phyloP scores from a whole-genome alignment of 2,797 vertebrate genomes.

The Pteropus rufus region DNA sequence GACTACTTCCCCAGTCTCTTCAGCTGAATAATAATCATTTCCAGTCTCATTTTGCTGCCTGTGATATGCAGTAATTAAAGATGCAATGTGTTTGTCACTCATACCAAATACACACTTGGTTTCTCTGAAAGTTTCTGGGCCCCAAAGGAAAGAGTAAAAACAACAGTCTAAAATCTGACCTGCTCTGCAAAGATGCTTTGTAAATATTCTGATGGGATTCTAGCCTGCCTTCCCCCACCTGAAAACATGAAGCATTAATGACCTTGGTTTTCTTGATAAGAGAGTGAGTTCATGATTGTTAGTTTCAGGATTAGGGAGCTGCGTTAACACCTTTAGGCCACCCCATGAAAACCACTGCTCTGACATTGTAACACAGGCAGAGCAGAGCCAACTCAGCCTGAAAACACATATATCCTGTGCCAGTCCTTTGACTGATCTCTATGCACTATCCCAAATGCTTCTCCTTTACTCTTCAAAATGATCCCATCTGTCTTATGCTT shows the following conservation, averaged over 20 bases:
- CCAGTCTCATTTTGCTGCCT: constrained; percentile 53
- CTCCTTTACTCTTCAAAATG: neutral
- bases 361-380: no score
- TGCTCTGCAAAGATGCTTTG: neutral
- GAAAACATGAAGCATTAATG: neutral
- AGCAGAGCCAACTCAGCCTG: neutral
- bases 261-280: neutral
- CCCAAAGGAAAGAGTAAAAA: neutral
- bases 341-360: neutral
- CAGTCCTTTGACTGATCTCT: neutral
- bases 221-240: neutral
- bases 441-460: neutral
- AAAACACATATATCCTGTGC: no score
- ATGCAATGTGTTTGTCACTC: constrained; percentile 63
- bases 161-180: neutral
- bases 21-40: constrained; percentile 60
- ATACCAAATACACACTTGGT: constrained; percentile 55
- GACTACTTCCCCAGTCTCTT: constrained; percentile 50
- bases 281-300: neutral
- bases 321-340: fast-evolving
- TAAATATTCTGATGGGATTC: neutral
- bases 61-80: constrained; percentile 50
- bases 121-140: constrained; percentile 37
- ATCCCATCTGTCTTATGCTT: neutral
- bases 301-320: neutral